These are phyloP conservation scores for Diorhabda carinulata DNA, from an alignment of 1,140 invertebrate genomes.

Conservation along the genomic window DNA sequence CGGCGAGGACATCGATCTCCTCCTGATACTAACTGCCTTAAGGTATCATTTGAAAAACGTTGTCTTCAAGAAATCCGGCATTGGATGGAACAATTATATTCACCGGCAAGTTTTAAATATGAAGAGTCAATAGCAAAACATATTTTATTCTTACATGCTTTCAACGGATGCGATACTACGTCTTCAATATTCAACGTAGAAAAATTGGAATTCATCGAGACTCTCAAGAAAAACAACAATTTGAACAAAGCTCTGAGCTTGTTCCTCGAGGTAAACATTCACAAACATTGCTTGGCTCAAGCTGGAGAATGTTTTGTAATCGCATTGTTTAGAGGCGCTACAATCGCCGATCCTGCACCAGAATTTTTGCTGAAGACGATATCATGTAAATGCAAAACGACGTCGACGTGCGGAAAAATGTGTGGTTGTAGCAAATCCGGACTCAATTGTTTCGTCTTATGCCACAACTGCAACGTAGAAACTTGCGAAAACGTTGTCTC, in stretches of 20 bases:
- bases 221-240: neutral
- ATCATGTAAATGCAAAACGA: neutral
- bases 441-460: neutral
- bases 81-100: neutral
- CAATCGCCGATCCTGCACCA: neutral
- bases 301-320: neutral
- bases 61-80: no score
- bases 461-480: neutral
- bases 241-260: neutral
- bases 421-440: conserved; percentile 10
- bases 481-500: conserved; percentile 4
- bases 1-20: neutral
- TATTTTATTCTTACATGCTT: neutral
- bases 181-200: neutral
- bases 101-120: neutral
- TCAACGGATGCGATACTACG: neutral
- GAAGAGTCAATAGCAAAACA: neutral
- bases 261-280: neutral
- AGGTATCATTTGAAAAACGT: no score
- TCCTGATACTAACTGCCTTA: neutral
- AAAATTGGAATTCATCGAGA: neutral
- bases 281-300: neutral
- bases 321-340: neutral
- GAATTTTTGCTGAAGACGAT: conserved; percentile 11
- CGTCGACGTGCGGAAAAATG: neutral